Evolutionary conservation across 1,140 invertebrate species (phyloP).

Genomic region (Contarinia nasturtii): DNA sequence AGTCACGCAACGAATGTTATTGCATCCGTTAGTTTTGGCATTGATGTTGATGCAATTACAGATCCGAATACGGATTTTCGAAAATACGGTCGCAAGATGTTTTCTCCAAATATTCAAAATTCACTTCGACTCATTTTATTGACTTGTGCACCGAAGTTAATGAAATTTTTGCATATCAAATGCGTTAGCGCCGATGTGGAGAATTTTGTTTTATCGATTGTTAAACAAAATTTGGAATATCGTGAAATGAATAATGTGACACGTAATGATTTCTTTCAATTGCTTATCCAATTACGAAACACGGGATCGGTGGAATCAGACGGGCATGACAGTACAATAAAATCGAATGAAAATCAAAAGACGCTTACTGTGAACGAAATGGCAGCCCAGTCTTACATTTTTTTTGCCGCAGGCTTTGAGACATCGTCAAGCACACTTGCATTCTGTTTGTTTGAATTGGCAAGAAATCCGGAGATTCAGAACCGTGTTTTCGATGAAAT

Average conservation of each 20-base stretch:
- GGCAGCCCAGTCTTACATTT: constrained; percentile 19
- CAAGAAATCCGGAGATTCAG: constrained; percentile 36
- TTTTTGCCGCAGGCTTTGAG: constrained; percentile 44
- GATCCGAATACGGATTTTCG: background rate
- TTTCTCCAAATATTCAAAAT: too few relatives aligned
- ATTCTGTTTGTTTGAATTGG: constrained; percentile 34
- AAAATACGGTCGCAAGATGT: background rate
- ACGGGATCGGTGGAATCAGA: background rate
- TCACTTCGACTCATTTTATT: too few relatives aligned
- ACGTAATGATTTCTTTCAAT: too few relatives aligned
- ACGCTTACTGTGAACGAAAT: constrained; percentile 16
- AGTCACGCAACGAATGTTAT: constrained; percentile 26
- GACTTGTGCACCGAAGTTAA: too few relatives aligned
- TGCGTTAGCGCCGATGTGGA: too few relatives aligned
- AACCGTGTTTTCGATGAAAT: constrained; percentile 36
- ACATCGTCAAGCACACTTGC: constrained; percentile 34
- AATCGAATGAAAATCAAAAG: background rate
- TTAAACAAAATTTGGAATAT: too few relatives aligned
- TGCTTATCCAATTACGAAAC: too few relatives aligned
- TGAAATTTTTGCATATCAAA: too few relatives aligned
- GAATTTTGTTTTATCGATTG: too few relatives aligned
- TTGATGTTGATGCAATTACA: background rate
- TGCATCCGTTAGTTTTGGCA: constrained; percentile 23
- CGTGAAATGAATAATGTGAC: too few relatives aligned
- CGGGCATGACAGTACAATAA: background rate